Evolutionary conservation across 2,113 vertebrate species (phyloP), one percentile per base, ranked within the genome.

Genomic region (Heterotis niloticus): DNA sequence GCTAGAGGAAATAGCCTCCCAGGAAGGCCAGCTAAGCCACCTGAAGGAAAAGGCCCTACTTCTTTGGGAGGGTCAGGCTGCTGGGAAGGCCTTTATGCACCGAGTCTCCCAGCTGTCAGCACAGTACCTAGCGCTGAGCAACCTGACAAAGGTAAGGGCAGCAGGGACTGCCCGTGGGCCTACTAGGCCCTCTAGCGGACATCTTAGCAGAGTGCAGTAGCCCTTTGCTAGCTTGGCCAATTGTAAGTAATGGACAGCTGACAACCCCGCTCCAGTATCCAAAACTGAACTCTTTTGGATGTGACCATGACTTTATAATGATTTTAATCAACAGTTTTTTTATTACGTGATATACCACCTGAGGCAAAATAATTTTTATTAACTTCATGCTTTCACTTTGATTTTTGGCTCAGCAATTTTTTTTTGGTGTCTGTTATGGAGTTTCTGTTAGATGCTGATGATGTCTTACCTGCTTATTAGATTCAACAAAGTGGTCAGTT

Each of bases 61-160:
- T 90, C 94, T 99, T 81, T 96, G 95, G 94, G 96, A 98, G 90
- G 96, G 95, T 84, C 96, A 97, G 89, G 94, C 96, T 81, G 95
- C 95, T 85, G 95, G 95, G 88, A 98, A 95, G 92, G 96, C 94
- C 91, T 99, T 98, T 91, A 91, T 95, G 88, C 96, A 98, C 90
- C 96, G 95, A 85, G 98, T 98, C 75, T 98, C 96, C 83, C 96
- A 97, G 91, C 94, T 99, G 82, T 97, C 95, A 78, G 94, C 97
- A 74, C 95, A 95, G 73, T 99, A 96, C 87, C 92, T 99, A 87
- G 94, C 96, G 79, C 93, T 99, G 91, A 96, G 94, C 94, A 98
- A 95, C 93, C 85, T 98, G 89, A 96, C 96, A 54, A 99, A 99
- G 98, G 98, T 99, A 97, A 96, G 66, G 56, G 66, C 10, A 56